phyloP scores from a whole-genome alignment of 1,140 invertebrate genomes.

The Papilio helenus region DNA sequence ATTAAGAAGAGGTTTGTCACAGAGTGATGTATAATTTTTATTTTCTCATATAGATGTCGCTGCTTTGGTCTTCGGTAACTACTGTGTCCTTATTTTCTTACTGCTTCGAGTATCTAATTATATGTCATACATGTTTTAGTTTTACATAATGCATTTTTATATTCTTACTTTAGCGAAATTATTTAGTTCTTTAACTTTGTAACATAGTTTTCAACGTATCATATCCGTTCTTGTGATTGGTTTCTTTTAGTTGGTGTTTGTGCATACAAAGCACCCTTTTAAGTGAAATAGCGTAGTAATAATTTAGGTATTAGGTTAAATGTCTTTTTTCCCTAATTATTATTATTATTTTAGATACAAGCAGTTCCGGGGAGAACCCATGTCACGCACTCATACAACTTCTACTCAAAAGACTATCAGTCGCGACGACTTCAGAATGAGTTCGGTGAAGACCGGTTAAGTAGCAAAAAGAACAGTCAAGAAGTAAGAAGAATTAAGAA shows the following conservation, averaged over 20 bases:
- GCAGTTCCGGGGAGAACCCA: constrained; percentile 53
- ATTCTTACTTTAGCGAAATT: not conserved
- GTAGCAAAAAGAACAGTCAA: not conserved
- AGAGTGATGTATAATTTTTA: constrained; percentile 40
- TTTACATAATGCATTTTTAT: not conserved
- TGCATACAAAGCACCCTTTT: no score
- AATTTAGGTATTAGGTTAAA: no score
- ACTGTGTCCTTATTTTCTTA: not conserved
- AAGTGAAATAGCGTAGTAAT: no score
- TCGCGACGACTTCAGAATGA: constrained; percentile 56
- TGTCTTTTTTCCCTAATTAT: constrained; percentile 44
- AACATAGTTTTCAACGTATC: no score
- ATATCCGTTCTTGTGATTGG: no score
- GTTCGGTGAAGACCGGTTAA: constrained; percentile 44
- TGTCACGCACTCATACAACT: constrained; percentile 57
- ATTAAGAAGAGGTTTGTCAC: constrained; percentile 73
- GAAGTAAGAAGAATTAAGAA: not conserved
- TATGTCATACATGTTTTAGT: not conserved
- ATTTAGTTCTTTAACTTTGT: not conserved
- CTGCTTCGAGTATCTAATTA: not conserved
- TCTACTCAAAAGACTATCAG: constrained; percentile 53
- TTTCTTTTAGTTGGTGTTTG: no score
- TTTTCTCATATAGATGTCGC: constrained; percentile 33
- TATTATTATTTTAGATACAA: constrained; percentile 57
- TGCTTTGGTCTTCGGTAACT: constrained; percentile 17